Conservation (phyloP, 2,113 vertebrate genomes). For the Prinia subflava region DNA sequence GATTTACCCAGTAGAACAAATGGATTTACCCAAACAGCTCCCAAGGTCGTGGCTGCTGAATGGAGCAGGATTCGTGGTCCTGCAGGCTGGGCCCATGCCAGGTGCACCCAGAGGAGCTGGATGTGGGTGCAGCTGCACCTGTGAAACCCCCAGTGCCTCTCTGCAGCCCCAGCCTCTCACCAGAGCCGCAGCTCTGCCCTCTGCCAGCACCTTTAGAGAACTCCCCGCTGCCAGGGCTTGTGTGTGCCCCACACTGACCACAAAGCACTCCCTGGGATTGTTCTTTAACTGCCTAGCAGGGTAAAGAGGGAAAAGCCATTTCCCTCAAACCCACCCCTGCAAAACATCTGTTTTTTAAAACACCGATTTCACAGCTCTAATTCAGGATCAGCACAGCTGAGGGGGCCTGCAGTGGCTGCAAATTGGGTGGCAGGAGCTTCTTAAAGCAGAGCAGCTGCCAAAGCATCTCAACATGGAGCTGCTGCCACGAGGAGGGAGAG, state of each 20-base stretch:
- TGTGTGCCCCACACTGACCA: not conserved
- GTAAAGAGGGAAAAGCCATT: not conserved
- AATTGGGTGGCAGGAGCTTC: not conserved
- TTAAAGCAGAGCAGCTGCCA: conserved; percentile 9
- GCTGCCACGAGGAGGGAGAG: not conserved
- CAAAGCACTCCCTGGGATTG: not conserved
- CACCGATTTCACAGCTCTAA: not conserved
- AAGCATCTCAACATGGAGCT: not conserved
- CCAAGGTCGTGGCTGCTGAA: not conserved
- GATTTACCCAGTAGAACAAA: not conserved
- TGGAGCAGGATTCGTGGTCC: not conserved
- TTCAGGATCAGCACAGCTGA: not conserved
- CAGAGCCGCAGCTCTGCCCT: not conserved
- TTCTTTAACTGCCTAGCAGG: not conserved
- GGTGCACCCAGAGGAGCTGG: not conserved
- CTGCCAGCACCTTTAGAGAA: not conserved
- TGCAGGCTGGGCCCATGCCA: not conserved
- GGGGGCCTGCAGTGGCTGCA: not conserved
- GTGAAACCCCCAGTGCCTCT: not conserved
- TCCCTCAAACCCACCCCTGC: not conserved
- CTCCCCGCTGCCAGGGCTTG: not conserved
- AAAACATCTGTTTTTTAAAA: not conserved
- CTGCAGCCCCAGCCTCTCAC: not conserved
- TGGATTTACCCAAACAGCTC: not conserved
- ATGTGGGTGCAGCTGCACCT: not conserved